Base-by-base conservation (phyloP, 2,888 invertebrate genomes). In the Sarcophaga variegata region DNA sequence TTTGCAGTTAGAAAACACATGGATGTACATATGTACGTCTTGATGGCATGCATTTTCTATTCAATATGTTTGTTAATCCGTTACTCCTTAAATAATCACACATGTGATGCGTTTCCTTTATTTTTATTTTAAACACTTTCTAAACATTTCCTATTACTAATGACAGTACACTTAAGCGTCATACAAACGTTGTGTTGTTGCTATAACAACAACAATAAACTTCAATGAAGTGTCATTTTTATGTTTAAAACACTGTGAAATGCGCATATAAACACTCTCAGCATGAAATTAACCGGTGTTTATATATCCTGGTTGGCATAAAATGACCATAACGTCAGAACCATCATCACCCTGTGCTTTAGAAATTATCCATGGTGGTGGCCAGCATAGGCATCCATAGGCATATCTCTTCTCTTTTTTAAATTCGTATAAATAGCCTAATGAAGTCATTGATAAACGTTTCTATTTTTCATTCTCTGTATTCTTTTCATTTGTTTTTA, bases 361-460 rank as follows among this genome's bases (percentile, higher is more conserved):
- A 2, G 37, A 37, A 37, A 37, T 37, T 37, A 37, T 37, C 37
- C 10, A 8, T 54, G 64, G 45, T 62, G 62, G 67, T 83, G 63
- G 20, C 20, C 78, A 49, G 75, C 20, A 72, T 37, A 37, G 2
- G 8, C 37, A 37, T 8, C 8, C 37, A 22, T n/a, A 74, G 22
- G 71, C 59, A 71, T 64, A 47, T 75, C 75, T 37, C 54, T 27
- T 27, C 10, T 37, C 8, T 20, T n/a, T 69, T 27, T n/a, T 22
- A 22, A 20, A 60, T 47, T 80, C 49, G 63, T 74, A 74, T 89
- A 88, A 89, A 87, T 87, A 72, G 81, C 88, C 88, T 89, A 90
- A 90, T 90, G 88, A 89, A 89, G 88, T 81, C 89, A 88, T 89
- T 87, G 83, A 76, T 79, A 70, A 86, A 89, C 86, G 66, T 66